Percentiles rank a stretch among this genome's conserved stretches.
Conservation (phyloP, 2,797 vertebrate species). For the Trachops cirrhosus region DNA sequence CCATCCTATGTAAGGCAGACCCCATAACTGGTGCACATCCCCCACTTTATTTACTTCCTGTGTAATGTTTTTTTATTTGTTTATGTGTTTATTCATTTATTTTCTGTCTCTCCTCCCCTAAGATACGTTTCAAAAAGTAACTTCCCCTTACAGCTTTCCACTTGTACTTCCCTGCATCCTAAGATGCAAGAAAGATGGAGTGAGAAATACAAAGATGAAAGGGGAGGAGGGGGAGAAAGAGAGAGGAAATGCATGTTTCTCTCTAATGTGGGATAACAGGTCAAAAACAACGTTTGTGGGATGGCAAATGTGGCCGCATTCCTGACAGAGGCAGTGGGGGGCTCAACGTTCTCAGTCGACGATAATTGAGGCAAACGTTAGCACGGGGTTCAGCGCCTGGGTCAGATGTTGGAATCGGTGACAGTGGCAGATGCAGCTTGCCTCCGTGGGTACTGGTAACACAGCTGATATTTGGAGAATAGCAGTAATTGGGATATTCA, state of each 20-base stretch:
- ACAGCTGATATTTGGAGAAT: not conserved
- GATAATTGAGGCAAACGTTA: not conserved
- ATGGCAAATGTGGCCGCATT: not conserved
- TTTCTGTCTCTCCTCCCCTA: not conserved
- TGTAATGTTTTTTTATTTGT: not conserved
- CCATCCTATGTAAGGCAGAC: not conserved
- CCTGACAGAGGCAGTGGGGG: not conserved
- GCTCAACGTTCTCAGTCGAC: not conserved
- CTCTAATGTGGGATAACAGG: not conserved
- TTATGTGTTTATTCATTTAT: not conserved
- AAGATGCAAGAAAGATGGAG: not conserved
- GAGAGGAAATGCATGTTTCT: not conserved
- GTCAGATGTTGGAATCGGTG: not conserved
- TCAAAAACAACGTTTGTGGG: not conserved
- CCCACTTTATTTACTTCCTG: not conserved
- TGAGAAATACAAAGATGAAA: not conserved
- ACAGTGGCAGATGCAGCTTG: not conserved
- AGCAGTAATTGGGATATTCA: conserved; percentile 3
- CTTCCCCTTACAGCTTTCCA: not conserved
- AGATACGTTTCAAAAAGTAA: not conserved
- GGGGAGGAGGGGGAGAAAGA: too few species aligned
- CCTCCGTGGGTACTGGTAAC: not conserved
- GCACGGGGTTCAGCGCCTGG: not conserved
- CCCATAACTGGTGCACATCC: not conserved
- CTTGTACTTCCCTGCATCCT: not conserved